Percentiles rank a stretch among this genome's conserved stretches.
Conservation (phyloP, 2,113 vertebrate species). For the Myiozetetes cayanensis region DNA sequence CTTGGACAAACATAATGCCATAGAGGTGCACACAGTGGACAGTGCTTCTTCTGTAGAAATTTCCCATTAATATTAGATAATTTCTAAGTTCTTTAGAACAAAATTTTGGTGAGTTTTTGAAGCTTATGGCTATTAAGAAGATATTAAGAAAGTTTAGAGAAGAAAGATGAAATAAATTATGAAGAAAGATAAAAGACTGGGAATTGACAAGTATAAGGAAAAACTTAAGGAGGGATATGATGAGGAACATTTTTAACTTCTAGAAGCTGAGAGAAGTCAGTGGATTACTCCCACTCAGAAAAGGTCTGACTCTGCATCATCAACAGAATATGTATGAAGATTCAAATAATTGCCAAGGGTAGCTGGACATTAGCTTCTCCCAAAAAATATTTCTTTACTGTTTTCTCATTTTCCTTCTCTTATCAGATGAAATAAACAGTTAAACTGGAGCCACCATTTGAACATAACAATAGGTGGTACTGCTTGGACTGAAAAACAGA, state of each 20-base stretch:
- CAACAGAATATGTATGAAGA: not conserved
- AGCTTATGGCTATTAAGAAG: not conserved
- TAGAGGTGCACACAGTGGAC: not conserved
- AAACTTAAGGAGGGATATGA: not conserved
- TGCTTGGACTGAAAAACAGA: not conserved
- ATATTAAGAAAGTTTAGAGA: not conserved
- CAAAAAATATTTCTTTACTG: not conserved
- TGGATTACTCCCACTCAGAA: not conserved
- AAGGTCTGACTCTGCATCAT: not conserved
- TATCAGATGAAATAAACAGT: not conserved
- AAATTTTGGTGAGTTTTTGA: not conserved
- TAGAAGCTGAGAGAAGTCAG: not conserved
- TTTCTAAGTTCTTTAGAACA: not conserved
- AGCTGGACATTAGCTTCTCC: not conserved
- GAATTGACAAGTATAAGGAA: not conserved
- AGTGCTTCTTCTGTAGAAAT: not conserved
- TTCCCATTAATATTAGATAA: not conserved
- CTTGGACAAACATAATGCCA: not conserved
- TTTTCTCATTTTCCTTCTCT: not conserved
- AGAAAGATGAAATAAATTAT: not conserved
- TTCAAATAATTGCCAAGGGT: not conserved
- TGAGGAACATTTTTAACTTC: not conserved
- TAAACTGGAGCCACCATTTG: not conserved
- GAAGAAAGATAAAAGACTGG: not conserved
- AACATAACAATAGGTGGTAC: not conserved